Percentiles rank a stretch among this genome's conserved stretches.
Evolutionary conservation across 2,113 vertebrate species (phyloP).

Genomic region (Ammodytes marinus): DNA sequence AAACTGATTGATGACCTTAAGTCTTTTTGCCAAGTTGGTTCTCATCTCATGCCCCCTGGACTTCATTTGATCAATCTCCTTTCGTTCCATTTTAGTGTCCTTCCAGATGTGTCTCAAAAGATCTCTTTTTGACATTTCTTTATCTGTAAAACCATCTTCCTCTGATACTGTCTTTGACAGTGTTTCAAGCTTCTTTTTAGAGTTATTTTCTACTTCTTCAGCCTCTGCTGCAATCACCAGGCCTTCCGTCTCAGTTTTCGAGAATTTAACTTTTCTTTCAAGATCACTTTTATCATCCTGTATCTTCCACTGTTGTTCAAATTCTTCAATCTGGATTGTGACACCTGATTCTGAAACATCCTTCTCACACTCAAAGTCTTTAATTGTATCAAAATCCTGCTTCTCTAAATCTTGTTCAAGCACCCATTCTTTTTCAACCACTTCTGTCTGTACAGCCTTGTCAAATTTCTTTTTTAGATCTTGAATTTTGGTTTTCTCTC

Average conservation of each 20-base stretch:
- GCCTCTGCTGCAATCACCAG: neutral
- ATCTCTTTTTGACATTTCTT: conserved; percentile 16
- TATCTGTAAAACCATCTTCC: neutral
- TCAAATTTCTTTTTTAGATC: conserved; percentile 2
- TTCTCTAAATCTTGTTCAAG: neutral
- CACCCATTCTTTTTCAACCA: neutral
- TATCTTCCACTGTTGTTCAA: neutral
- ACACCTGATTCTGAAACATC: neutral
- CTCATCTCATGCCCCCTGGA: conserved; percentile 48
- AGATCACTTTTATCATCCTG: neutral
- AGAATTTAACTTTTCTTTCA: neutral
- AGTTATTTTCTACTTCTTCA: neutral
- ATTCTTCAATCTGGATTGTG: neutral
- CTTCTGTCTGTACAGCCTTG: conserved; percentile 38
- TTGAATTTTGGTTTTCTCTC: neutral
- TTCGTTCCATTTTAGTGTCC: conserved; percentile 48
- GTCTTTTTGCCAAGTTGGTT: conserved; percentile 57
- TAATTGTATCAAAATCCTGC: neutral
- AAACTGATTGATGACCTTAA: conserved; percentile 44
- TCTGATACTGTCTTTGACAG: accelerated
- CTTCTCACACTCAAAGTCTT: neutral
- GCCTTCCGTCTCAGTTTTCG: neutral
- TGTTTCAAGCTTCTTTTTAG: neutral
- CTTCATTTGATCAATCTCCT: conserved; percentile 63
- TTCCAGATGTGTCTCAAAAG: conserved; percentile 57